phyloP scores from a whole-genome alignment of 2,797 vertebrate genomes.

The Darevskia nairensis region DNA sequence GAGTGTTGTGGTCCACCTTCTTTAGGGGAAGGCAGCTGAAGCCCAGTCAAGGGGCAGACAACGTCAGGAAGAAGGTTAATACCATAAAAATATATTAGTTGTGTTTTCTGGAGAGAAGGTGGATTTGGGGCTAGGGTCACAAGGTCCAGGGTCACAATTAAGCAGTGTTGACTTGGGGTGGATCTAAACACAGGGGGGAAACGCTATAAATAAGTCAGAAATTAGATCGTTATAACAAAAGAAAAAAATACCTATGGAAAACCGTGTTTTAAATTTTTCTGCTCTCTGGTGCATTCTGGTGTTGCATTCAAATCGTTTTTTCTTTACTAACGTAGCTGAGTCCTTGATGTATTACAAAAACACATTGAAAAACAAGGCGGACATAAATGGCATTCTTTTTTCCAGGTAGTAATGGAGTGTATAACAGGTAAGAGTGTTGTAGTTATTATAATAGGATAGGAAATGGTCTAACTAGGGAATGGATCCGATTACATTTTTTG shows the following conservation, averaged over 20 bases:
- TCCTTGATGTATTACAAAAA: constrained; percentile 42
- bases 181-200: no score
- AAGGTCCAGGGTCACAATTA: constrained; percentile 49
- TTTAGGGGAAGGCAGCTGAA: neutral
- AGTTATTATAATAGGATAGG: constrained; percentile 26
- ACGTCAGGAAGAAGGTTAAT: neutral
- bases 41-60: neutral
- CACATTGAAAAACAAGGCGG: constrained; percentile 34
- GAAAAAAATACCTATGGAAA: no score
- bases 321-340: neutral
- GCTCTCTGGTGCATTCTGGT: no score
- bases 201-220: no score
- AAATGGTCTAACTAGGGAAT: constrained; percentile 29
- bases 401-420: constrained; percentile 39
- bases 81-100: neutral
- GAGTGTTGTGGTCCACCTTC: neutral
- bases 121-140: neutral
- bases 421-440: constrained; percentile 41
- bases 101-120: neutral
- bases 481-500: constrained; percentile 41
- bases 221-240: no score
- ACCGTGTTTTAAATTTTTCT: no score
- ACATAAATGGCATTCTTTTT: constrained; percentile 35
- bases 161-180: constrained; percentile 42
- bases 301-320: no score